A percentile compares a stretch with the other conserved stretches of the same genome.
phyloP scores from a whole-genome alignment of 2,888 invertebrate species.

The Penaeus monodon region DNA sequence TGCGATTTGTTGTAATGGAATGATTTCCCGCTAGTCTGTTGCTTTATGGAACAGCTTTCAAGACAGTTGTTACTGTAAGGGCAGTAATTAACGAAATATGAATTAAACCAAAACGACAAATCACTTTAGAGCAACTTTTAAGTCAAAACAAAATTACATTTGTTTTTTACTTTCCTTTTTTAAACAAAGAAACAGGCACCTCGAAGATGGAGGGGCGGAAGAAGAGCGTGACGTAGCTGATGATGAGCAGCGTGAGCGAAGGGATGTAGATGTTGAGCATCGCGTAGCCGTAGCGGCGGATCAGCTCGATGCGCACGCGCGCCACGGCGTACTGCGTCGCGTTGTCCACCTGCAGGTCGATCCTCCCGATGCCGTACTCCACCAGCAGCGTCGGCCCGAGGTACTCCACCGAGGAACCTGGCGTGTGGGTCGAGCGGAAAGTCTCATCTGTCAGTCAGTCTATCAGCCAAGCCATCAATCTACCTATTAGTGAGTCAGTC shows the following conservation, averaged over 20 bases:
- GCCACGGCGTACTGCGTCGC: slow-evolving; percentile 35
- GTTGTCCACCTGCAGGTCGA: slow-evolving; percentile 39
- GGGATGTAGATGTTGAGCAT: slow-evolving; percentile 60
- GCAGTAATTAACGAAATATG: too few species aligned
- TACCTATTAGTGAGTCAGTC: too few species aligned
- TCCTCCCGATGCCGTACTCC: slow-evolving; percentile 55
- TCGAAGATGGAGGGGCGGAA: slow-evolving; percentile 60
- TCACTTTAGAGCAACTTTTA: too few species aligned
- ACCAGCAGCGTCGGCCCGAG: slow-evolving; percentile 47
- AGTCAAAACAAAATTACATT: neutral
- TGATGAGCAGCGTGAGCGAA: slow-evolving; percentile 44
- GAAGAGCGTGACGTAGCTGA: slow-evolving; percentile 63
- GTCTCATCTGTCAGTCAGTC: neutral
- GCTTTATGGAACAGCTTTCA: too few species aligned
- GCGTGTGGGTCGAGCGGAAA: too few species aligned
- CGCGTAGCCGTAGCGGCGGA: slow-evolving; percentile 55
- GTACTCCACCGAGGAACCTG: slow-evolving; percentile 51
- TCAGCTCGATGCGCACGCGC: slow-evolving; percentile 39
- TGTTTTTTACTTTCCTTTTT: too few species aligned
- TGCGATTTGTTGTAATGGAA: too few species aligned
- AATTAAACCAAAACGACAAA: neutral
- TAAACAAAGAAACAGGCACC: slow-evolving; percentile 3
- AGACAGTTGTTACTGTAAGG: too few species aligned
- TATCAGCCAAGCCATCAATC: neutral
- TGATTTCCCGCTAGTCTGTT: too few species aligned